Evolutionary conservation across 2,113 vertebrate genomes (phyloP).

Genomic region (Centropus bengalensis): DNA sequence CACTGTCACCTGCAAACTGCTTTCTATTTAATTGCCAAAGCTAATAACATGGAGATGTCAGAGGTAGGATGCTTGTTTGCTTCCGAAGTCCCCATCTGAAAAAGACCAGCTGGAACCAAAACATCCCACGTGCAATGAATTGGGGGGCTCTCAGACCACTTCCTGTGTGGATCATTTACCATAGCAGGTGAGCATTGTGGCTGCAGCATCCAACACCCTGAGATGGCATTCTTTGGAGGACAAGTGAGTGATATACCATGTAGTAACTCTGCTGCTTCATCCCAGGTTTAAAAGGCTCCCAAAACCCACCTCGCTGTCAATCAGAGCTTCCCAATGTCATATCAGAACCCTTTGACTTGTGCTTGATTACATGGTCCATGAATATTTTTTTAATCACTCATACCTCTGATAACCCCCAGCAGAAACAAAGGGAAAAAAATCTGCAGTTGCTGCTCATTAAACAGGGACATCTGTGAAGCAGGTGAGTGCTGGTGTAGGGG

Average conservation of each 20-base stretch:
- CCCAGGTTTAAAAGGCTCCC: not conserved
- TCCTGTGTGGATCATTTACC: not conserved
- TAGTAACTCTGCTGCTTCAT: not conserved
- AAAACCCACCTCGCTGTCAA: not conserved
- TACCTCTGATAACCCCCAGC: not conserved
- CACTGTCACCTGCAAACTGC: not conserved
- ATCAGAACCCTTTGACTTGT: not conserved
- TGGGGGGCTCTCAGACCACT: not conserved
- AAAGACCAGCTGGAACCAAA: not conserved
- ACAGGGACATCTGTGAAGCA: not conserved
- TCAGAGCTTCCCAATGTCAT: accelerated
- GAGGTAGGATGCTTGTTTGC: not conserved
- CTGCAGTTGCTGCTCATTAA: not conserved
- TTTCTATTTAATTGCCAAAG: not conserved
- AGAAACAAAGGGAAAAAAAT: not conserved
- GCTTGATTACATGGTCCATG: accelerated
- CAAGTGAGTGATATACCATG: accelerated
- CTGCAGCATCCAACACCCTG: not conserved
- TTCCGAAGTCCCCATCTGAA: not conserved
- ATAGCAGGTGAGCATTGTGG: accelerated
- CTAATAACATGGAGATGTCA: constrained; percentile 17
- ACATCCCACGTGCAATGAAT: accelerated
- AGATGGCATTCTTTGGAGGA: not conserved
- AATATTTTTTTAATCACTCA: not conserved
- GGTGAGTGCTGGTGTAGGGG: not conserved